These are phyloP conservation scores for Teleiodes luculella DNA, from an alignment of 2,888 invertebrate genomes.

Conservation along the genomic window DNA sequence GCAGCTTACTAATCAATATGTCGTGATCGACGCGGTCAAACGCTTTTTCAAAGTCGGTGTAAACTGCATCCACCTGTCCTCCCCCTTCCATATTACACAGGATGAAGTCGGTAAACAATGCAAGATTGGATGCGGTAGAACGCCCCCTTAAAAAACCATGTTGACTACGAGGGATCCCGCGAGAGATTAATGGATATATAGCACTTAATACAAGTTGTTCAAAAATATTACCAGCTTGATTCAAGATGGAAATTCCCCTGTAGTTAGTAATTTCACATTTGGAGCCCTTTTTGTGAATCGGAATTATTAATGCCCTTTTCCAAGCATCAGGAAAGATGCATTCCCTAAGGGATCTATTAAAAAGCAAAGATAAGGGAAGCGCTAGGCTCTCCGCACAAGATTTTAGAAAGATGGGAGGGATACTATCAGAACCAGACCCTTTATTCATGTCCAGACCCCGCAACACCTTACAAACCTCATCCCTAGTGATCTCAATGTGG, in stretches of 20 bases:
- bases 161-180: conserved; percentile 6
- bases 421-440: too few species aligned
- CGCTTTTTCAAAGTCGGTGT: too few species aligned
- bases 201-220: not conserved
- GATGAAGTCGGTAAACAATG: conserved; percentile 12
- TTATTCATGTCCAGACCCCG: conserved; percentile 1
- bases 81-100: conserved; percentile 16
- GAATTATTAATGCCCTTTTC: conserved; percentile 21
- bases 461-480: not conserved
- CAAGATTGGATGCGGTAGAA: conserved; percentile 15
- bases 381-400: conserved; percentile 16
- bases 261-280: conserved; percentile 9
- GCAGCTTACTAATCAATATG: conserved; percentile 18
- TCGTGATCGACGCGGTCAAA: too few species aligned
- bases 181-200: not conserved
- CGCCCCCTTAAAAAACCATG: conserved; percentile 20
- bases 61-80: conserved; percentile 21
- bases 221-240: not conserved
- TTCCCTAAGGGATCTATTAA: conserved; percentile 15
- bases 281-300: conserved; percentile 23
- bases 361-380: conserved; percentile 14
- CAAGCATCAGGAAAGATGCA: conserved; percentile 19
- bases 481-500: too few species aligned
- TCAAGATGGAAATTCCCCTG: too few species aligned
- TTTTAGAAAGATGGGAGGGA: conserved; percentile 18